A percentile compares a stretch with the other conserved stretches of the same genome.
Evolutionary conservation across 2,113 vertebrate genomes (phyloP).

Genomic region (Ciconia stormi): DNA sequence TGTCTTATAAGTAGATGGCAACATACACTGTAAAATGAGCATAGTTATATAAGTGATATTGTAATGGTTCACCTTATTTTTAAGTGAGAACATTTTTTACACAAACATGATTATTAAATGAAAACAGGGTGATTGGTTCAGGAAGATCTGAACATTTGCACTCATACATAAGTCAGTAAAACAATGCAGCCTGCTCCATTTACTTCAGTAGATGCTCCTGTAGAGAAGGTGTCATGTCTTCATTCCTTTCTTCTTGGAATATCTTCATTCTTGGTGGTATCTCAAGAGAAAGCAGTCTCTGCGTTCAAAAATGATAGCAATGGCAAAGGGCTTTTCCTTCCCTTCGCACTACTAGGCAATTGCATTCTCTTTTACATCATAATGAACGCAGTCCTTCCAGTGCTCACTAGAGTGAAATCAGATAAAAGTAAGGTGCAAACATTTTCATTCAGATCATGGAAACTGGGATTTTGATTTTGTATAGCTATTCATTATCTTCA

Average conservation of each 20-base stretch:
- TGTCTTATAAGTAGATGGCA: neutral
- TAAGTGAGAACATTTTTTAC: neutral
- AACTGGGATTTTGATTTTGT: neutral
- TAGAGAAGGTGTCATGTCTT: neutral
- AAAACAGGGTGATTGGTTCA: neutral
- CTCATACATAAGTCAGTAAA: neutral
- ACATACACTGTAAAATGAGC: neutral
- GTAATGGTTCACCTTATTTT: neutral
- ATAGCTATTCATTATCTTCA: neutral
- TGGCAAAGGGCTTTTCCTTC: neutral
- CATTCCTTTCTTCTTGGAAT: neutral
- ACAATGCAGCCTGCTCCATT: neutral
- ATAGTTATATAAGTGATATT: neutral
- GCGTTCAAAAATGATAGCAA: neutral
- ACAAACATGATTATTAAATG: neutral
- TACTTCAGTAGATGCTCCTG: neutral
- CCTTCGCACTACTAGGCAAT: neutral
- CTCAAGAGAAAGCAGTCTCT: neutral
- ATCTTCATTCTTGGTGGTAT: neutral
- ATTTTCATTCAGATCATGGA: neutral
- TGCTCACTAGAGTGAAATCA: neutral
- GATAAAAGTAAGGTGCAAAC: neutral
- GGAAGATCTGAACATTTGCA: neutral
- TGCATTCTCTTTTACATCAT: accelerated
- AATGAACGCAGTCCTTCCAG: neutral